A percentile compares a stretch with the other conserved stretches of the same genome.
phyloP scores from a whole-genome alignment of 2,888 invertebrate species.

The Leptinotarsa juncta region DNA sequence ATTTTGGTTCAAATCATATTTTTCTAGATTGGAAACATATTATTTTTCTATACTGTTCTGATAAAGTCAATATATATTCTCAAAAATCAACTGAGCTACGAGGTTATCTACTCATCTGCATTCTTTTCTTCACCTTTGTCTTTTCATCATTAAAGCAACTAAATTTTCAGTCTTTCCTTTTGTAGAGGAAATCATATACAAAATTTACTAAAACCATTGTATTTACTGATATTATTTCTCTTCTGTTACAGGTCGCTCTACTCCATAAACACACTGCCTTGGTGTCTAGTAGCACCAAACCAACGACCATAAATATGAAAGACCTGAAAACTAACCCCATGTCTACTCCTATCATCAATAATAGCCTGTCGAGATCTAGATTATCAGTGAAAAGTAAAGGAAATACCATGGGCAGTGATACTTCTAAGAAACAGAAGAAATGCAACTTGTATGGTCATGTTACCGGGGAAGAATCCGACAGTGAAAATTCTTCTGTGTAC shows the following conservation, averaged over 20 bases:
- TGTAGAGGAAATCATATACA: no score
- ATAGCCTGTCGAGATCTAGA: slow-evolving; percentile 68
- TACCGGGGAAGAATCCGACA: slow-evolving; percentile 68
- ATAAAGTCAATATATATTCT: no score
- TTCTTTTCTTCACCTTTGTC: no score
- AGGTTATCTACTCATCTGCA: no score
- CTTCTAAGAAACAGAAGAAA: slow-evolving; percentile 62
- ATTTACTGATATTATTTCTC: not conserved
- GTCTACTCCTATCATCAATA: slow-evolving; percentile 70
- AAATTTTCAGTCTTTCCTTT: no score
- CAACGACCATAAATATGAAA: slow-evolving; percentile 71
- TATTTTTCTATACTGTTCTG: no score
- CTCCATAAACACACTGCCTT: slow-evolving; percentile 73
- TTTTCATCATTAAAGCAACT: no score
- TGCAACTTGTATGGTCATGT: slow-evolving; percentile 67
- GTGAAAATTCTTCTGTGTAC: slow-evolving; percentile 70
- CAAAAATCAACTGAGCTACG: no score
- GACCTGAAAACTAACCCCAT: slow-evolving; percentile 67
- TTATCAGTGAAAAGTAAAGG: slow-evolving; percentile 66
- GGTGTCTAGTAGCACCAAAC: slow-evolving; percentile 70
- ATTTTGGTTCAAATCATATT: no score
- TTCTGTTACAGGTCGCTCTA: slow-evolving; percentile 66
- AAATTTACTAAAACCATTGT: not conserved
- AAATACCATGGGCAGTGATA: slow-evolving; percentile 58
- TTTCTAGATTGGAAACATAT: no score